phyloP scores from a whole-genome alignment of 2,888 invertebrate species.

The Antheraea yamamai region DNA sequence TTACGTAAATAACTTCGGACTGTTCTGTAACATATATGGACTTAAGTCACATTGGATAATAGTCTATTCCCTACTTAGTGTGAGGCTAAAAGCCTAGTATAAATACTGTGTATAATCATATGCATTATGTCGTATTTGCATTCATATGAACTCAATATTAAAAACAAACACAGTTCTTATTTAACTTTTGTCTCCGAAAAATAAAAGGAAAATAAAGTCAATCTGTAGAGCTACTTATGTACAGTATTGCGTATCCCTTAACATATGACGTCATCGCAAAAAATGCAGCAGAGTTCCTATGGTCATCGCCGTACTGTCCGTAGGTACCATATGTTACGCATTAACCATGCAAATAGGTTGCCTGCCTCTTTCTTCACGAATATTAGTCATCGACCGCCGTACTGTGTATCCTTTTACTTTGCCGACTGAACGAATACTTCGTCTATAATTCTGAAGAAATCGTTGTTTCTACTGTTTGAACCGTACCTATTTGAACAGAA shows the following conservation, averaged over 20 bases:
- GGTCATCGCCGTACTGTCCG: background rate
- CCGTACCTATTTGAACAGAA: background rate
- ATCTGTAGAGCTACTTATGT: background rate
- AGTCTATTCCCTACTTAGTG: too few species aligned
- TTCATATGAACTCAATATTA: background rate
- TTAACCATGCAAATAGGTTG: slow-evolving; percentile 18
- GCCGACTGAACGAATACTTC: slow-evolving; percentile 8
- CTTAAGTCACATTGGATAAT: too few species aligned
- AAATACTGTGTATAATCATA: background rate
- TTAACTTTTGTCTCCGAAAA: background rate
- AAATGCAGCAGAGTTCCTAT: slow-evolving; percentile 15
- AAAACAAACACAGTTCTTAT: background rate
- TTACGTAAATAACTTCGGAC: too few species aligned
- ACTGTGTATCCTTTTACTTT: slow-evolving; percentile 15
- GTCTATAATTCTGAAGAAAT: background rate
- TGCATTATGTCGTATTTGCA: background rate
- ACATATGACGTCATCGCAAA: slow-evolving; percentile 14
- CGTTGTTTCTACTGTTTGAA: background rate
- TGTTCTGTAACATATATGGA: too few species aligned
- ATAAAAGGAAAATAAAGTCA: background rate
- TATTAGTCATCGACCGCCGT: slow-evolving; percentile 16
- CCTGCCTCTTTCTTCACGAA: slow-evolving; percentile 15
- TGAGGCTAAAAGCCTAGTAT: too few species aligned
- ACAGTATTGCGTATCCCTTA: slow-evolving; percentile 1
- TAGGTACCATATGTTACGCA: background rate